phyloP scores from a whole-genome alignment of 2,797 vertebrate species.

The Botia kubotai region DNA sequence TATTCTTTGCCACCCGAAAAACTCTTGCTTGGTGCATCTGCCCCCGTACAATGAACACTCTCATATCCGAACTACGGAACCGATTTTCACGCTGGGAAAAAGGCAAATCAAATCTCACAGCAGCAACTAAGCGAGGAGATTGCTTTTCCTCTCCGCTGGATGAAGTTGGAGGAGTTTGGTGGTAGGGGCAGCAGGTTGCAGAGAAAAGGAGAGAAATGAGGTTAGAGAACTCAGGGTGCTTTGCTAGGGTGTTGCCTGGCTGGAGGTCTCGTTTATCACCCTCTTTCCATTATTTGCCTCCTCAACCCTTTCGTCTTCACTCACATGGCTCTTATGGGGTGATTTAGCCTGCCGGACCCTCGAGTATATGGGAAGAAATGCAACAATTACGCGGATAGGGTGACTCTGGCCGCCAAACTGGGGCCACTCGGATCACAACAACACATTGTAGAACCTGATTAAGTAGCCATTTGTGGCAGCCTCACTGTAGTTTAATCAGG shows the following conservation, averaged over 20 bases:
- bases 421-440: constrained; percentile 80
- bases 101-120: constrained; percentile 83
- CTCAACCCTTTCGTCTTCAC: constrained; percentile 68
- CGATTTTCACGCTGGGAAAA: constrained; percentile 79
- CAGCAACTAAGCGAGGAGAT: constrained; percentile 79
- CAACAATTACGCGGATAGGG: constrained; percentile 77
- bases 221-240: constrained; percentile 2
- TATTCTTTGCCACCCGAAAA: constrained; percentile 10
- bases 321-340: constrained; percentile 61
- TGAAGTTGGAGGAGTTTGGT: constrained; percentile 62
- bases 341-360: constrained; percentile 60
- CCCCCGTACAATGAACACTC: constrained; percentile 76
- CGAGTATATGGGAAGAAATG: constrained; percentile 70
- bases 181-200: constrained; percentile 64
- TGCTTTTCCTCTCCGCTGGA: constrained; percentile 77
- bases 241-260: neutral
- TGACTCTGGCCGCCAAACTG: constrained; percentile 74
- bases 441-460: constrained; percentile 81
- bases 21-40: constrained; percentile 61
- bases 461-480: constrained; percentile 79
- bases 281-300: constrained; percentile 56
- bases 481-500: constrained; percentile 71
- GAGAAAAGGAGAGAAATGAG: constrained; percentile 28
- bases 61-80: constrained; percentile 77
- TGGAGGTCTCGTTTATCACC: constrained; percentile 8